Evolutionary conservation across 2,888 invertebrate genomes (phyloP).

Genomic region (Ligdia adustata): DNA sequence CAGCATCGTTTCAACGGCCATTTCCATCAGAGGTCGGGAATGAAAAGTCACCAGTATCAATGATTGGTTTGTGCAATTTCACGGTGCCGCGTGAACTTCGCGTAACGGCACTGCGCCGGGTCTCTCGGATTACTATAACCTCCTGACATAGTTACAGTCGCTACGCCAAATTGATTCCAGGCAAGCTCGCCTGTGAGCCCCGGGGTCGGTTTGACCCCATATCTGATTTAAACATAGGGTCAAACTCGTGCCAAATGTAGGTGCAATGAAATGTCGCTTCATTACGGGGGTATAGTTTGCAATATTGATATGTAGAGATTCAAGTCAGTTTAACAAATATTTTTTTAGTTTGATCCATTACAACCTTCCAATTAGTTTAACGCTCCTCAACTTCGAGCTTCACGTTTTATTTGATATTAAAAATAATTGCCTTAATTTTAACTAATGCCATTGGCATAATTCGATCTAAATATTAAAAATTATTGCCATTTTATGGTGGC

Average conservation of each 20-base stretch:
- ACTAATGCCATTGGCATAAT: too few relatives aligned
- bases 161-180: constrained; percentile 72
- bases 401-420: too few relatives aligned
- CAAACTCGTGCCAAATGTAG: constrained; percentile 40
- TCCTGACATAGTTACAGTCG: constrained; percentile 71
- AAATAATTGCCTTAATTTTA: too few relatives aligned
- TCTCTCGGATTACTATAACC: constrained; percentile 72
- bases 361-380: too few relatives aligned
- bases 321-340: too few relatives aligned
- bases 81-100: constrained; percentile 66
- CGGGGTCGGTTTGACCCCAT: constrained; percentile 39
- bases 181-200: constrained; percentile 50
- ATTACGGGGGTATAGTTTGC: constrained; percentile 4
- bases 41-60: constrained; percentile 62
- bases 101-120: constrained; percentile 59
- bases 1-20: constrained; percentile 45
- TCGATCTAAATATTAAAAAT: too few relatives aligned
- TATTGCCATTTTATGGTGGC: too few relatives aligned
- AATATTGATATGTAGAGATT: neutral
- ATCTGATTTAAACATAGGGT: constrained; percentile 37
- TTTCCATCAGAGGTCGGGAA: constrained; percentile 57
- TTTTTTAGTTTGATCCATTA: too few relatives aligned
- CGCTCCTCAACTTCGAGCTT: too few relatives aligned
- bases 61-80: constrained; percentile 75
- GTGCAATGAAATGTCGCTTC: constrained; percentile 20